phyloP scores from a whole-genome alignment of 1,140 invertebrate genomes.

The Lepidurus arcticus region DNA sequence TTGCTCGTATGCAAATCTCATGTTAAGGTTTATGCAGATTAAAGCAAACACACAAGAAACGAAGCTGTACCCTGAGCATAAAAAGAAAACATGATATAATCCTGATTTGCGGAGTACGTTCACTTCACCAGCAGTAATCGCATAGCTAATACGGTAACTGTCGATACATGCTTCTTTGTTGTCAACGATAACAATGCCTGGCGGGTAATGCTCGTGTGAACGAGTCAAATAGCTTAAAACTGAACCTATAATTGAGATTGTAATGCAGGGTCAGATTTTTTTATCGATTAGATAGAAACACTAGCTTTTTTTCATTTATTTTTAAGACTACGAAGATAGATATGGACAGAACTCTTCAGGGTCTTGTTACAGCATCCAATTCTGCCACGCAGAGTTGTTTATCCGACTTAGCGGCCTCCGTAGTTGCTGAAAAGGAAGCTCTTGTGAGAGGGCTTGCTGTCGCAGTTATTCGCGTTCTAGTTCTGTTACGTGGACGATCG shows the following conservation, averaged over 20 bases:
- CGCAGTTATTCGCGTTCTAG: background rate
- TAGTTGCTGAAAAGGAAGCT: background rate
- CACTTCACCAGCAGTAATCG: too few relatives aligned
- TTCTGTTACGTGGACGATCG: slow-evolving; percentile 3
- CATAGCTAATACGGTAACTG: too few relatives aligned
- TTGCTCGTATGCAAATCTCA: background rate
- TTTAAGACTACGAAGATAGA: background rate
- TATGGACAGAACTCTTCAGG: background rate
- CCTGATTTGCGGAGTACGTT: too few relatives aligned
- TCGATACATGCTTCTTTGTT: too few relatives aligned
- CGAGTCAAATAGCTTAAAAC: too few relatives aligned
- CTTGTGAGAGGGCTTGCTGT: background rate
- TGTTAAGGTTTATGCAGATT: background rate
- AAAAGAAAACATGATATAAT: too few relatives aligned
- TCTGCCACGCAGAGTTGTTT: background rate
- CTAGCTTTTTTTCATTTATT: too few relatives aligned
- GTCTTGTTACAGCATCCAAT: slow-evolving; percentile 11
- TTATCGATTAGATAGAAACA: too few relatives aligned
- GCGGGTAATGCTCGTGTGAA: too few relatives aligned
- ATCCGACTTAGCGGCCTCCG: background rate
- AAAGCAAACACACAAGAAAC: background rate
- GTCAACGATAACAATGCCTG: too few relatives aligned
- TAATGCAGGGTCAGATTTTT: too few relatives aligned
- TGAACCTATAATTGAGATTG: too few relatives aligned
- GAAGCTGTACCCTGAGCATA: background rate